These are phyloP conservation scores for Cardiocondyla obscurior DNA, from an alignment of 1,140 invertebrate species.

Conservation along the genomic window DNA sequence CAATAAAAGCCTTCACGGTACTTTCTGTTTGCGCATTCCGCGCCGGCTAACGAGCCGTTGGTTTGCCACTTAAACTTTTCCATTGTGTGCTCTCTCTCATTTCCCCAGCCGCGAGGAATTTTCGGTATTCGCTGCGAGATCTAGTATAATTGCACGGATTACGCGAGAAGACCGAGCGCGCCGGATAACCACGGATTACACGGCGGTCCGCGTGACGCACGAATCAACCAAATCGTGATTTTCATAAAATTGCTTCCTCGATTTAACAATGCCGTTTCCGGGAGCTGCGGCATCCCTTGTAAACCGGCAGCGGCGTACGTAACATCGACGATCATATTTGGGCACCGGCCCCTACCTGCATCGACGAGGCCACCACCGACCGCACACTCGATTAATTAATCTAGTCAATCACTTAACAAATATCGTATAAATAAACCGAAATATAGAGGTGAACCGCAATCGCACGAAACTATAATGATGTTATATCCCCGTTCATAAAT, in stretches of 20 bases:
- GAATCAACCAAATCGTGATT: constrained; percentile 31
- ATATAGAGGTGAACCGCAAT: background rate
- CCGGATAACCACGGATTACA: constrained; percentile 50
- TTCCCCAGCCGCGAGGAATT: constrained; percentile 53
- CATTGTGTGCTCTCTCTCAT: constrained; percentile 46
- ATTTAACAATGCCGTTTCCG: constrained; percentile 17
- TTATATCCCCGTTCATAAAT: background rate
- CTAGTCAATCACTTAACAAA: constrained; percentile 37
- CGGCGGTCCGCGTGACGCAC: constrained; percentile 36
- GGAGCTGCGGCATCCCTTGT: constrained; percentile 16
- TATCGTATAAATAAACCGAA: constrained; percentile 39
- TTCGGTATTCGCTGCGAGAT: constrained; percentile 53
- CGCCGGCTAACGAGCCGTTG: constrained; percentile 49
- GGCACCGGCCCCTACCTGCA: background rate
- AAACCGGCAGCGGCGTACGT: background rate
- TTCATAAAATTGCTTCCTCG: constrained; percentile 39
- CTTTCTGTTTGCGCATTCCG: constrained; percentile 55
- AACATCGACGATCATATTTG: constrained; percentile 32
- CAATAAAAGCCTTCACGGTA: constrained; percentile 52
- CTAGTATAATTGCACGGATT: constrained; percentile 48
- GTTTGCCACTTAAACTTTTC: constrained; percentile 56
- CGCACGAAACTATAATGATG: background rate
- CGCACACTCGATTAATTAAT: constrained; percentile 41
- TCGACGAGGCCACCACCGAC: constrained; percentile 11
- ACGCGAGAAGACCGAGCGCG: constrained; percentile 31